A percentile compares a stretch with the other conserved stretches of the same genome.
These are phyloP conservation scores for Eristalis pertinax DNA, from an alignment of 2,888 invertebrate genomes.

Conservation along the genomic window DNA sequence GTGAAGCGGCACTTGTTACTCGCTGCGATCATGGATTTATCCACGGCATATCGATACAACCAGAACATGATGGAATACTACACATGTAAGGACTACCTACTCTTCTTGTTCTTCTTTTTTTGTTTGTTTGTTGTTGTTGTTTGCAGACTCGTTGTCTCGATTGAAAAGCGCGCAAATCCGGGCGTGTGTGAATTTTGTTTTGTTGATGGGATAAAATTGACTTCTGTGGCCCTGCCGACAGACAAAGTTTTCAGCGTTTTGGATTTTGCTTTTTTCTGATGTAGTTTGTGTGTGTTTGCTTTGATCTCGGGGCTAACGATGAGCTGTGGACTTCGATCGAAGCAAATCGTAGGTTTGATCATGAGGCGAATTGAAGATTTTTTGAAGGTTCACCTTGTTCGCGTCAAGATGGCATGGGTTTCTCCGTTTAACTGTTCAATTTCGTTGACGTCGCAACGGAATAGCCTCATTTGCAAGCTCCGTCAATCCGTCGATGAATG, in stretches of 20 bases:
- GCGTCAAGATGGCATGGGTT: too few species aligned
- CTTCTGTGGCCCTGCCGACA: constrained; percentile 53
- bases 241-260: not conserved
- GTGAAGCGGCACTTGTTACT: not conserved
- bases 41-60: constrained; percentile 97
- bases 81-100: constrained; percentile 87
- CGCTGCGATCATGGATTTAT: constrained; percentile 87
- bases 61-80: constrained; percentile 99
- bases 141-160: too few species aligned
- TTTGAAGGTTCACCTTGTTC: not conserved
- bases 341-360: too few species aligned
- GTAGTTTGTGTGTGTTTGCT: not conserved
- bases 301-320: too few species aligned
- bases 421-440: too few species aligned
- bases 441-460: too few species aligned
- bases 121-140: too few species aligned
- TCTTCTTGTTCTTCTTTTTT: not conserved
- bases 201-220: constrained; percentile 52
- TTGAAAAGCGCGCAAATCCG: not conserved
- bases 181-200: not conserved
- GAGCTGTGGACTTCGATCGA: too few species aligned
- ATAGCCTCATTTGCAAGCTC: too few species aligned
- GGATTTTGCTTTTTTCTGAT: not conserved
- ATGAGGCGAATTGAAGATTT: too few species aligned
- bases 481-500: too few species aligned